Base-by-base conservation (phyloP, 1,140 invertebrate species). In the Aphis craccivora region DNA sequence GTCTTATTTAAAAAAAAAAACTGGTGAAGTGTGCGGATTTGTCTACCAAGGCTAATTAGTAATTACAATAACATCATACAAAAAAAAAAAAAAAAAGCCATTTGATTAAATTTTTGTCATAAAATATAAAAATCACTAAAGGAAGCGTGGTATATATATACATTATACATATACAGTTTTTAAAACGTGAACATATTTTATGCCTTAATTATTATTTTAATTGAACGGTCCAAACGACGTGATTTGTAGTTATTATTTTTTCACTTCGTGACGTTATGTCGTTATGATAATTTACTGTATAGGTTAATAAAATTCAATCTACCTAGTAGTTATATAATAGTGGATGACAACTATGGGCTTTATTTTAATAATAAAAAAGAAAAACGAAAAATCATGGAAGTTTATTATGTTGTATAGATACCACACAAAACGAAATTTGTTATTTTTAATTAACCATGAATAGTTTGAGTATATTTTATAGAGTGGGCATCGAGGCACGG, bases 181-280 rank as follows among this genome's bases (percentile, higher is more conserved):
- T 40, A 84, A 23, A 30, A 45, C 37, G 37, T 86, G 5, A 43
- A 40, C 8, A 83, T 84, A 86, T 45, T 30, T 43, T 86, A 25
- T 86, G 83, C 37, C 23, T 86, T 25, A 86, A 45, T 87, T 84
- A 84, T 30, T 45, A 45, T 87, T 87, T 87, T 87, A 87, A 87
- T 87, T 48, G 45, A 45, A 87, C 30, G 14, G 0, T 18, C 43
- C 43, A 43, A 45, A 45, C 84, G 45, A 48, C 43, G 30, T 48
- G 43, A 87, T 87, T 87, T 45, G 43, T 45, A 45, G 37, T 87
- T 87, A 20, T 48, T 87, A 48, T 87, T n/a, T 35, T 48, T 48
- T n/a, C 86, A 48, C 86, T 87, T n/a, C 37, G 43, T 87, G 37
- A 43, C 37, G 37, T 84, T 84, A 25, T 48, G 43, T 87, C 45